Conservation (phyloP, 2,797 vertebrate genomes). For the Echeneis naucrates region DNA sequence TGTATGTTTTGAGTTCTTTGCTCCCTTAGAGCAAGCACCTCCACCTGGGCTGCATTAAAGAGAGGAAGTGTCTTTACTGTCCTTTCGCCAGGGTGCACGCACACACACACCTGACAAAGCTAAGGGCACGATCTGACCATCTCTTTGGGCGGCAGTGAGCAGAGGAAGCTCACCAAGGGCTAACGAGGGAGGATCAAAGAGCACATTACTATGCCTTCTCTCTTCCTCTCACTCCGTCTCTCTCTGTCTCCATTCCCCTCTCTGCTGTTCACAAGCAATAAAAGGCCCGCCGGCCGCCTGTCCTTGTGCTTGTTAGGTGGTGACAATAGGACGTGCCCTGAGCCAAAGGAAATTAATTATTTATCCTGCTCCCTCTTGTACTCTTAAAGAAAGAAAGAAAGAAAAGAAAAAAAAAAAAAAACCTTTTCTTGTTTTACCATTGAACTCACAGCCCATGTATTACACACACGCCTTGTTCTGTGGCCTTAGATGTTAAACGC, state of each 20-base stretch:
- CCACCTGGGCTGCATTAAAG: constrained; percentile 82
- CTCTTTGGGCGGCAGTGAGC: constrained; percentile 70
- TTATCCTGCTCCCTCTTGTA: constrained; percentile 81
- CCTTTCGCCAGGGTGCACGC: constrained; percentile 44
- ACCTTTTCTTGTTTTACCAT: constrained; percentile 78
- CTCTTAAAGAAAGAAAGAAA: constrained; percentile 70
- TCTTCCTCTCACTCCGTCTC: constrained; percentile 65
- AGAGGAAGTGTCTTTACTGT: constrained; percentile 79
- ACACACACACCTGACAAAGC: constrained; percentile 56
- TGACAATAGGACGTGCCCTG: constrained; percentile 85
- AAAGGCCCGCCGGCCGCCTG: constrained; percentile 74
- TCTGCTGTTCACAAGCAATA: constrained; percentile 77
- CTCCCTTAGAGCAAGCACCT: constrained; percentile 56
- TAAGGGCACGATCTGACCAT: constrained; percentile 70
- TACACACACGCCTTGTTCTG: constrained; percentile 70
- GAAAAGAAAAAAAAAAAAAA: constrained; percentile 65
- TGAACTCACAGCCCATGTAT: constrained; percentile 74
- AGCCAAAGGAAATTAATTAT: constrained; percentile 87
- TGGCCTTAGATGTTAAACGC: constrained; percentile 80
- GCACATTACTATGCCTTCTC: constrained; percentile 81
- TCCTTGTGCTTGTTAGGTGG: constrained; percentile 84
- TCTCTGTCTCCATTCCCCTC: constrained; percentile 60
- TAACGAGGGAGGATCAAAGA: constrained; percentile 87
- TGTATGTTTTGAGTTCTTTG: constrained; percentile 43
- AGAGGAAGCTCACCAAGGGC: constrained; percentile 77